phyloP scores from a whole-genome alignment of 2,888 invertebrate genomes.

The Pollenia amentaria region DNA sequence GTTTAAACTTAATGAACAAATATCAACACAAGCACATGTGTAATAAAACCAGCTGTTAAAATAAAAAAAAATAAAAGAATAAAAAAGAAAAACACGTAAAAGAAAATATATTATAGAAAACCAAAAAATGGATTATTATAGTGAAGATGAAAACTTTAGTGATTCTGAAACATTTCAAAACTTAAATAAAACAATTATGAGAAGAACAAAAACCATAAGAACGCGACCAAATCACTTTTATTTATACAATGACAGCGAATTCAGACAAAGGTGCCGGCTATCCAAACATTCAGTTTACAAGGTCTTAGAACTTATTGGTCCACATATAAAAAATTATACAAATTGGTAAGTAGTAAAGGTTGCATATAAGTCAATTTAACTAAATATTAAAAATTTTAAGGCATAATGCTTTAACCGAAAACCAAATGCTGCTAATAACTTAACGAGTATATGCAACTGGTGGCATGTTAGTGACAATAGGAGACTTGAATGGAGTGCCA shows the following conservation, averaged over 20 bases:
- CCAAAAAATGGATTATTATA: too few relatives aligned
- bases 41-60: too few relatives aligned
- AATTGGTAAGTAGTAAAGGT: constrained; percentile 11
- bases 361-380: not conserved
- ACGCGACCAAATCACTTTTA: too few relatives aligned
- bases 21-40: too few relatives aligned
- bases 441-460: constrained; percentile 42
- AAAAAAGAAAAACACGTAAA: too few relatives aligned
- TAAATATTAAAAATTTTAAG: not conserved
- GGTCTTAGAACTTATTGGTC: not conserved
- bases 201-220: too few relatives aligned
- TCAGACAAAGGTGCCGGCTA: not conserved
- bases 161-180: too few relatives aligned
- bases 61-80: too few relatives aligned
- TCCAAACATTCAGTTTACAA: not conserved
- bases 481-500: constrained; percentile 14
- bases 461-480: constrained; percentile 40
- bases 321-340: constrained; percentile 2
- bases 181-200: too few relatives aligned
- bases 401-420: constrained; percentile 25
- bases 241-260: not conserved
- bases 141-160: too few relatives aligned
- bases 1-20: too few relatives aligned
- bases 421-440: not conserved
- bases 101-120: too few relatives aligned